Evolutionary conservation across 92 coral and sea anemone genomes (phyloP).

Genomic region (Siderastrea radians): DNA sequence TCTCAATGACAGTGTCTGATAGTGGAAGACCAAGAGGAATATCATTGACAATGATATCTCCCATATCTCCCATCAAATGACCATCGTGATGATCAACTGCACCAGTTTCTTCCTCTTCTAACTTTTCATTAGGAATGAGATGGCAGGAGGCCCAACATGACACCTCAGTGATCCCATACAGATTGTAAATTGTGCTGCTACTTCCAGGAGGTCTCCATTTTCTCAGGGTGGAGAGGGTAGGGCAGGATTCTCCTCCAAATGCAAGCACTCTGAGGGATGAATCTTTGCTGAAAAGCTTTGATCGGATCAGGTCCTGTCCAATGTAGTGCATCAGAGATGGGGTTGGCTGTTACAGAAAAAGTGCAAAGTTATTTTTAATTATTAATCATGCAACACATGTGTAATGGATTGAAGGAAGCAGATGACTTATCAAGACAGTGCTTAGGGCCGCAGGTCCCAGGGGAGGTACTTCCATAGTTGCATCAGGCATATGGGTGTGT

Average conservation of each 20-base stretch:
- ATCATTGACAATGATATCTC: slow-evolving; percentile 22
- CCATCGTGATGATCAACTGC: not conserved
- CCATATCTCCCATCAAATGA: not conserved
- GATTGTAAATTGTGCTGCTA: slow-evolving; percentile 76
- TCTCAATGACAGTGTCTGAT: slow-evolving; percentile 67
- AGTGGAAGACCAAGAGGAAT: slow-evolving; percentile 79
- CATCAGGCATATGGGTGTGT: too few relatives aligned
- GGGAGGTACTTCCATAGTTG: too few relatives aligned
- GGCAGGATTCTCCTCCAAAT: slow-evolving; percentile 94
- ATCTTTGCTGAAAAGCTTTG: slow-evolving; percentile 67
- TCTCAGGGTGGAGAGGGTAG: slow-evolving; percentile 75
- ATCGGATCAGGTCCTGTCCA: slow-evolving; percentile 79
- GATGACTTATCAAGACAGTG: too few relatives aligned
- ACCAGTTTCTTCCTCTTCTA: slow-evolving; percentile 15
- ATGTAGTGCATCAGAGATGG: slow-evolving; percentile 85
- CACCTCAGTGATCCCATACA: slow-evolving; percentile 96
- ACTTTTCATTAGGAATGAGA: slow-evolving; percentile 68
- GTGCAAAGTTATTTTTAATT: not conserved
- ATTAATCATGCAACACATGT: not conserved
- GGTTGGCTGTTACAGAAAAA: slow-evolving; percentile 78
- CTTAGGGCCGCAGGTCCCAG: too few relatives aligned
- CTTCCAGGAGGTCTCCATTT: slow-evolving; percentile 80
- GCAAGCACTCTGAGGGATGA: slow-evolving; percentile 90
- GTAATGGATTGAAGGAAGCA: not conserved
- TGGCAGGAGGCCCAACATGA: slow-evolving; percentile 95